Conservation (phyloP, 2,113 vertebrate genomes). For the Cynoglossus semilaevis region DNA sequence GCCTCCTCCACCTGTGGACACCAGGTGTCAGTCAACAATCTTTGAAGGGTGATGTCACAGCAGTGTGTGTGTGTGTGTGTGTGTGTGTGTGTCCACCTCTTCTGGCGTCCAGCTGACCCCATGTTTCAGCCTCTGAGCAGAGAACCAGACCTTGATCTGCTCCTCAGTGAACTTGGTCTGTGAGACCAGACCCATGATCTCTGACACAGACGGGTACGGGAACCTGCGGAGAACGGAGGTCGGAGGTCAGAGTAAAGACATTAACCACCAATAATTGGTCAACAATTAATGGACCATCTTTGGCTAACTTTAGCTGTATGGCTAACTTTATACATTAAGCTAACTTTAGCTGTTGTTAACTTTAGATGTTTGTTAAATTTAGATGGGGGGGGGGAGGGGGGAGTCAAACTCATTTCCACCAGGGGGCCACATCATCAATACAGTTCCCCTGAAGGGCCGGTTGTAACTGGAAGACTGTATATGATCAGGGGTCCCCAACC, state of each 20-base stretch:
- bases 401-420: no score
- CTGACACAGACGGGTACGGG: slow-evolving; percentile 91
- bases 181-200: slow-evolving; percentile 88
- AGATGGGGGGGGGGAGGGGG: no score
- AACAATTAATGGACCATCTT: no score
- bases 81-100: slow-evolving; percentile 71
- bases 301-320: no score
- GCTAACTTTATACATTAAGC: no score
- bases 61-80: neutral
- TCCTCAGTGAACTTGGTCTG: slow-evolving; percentile 97
- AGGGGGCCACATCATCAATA: no score
- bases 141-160: slow-evolving; percentile 99
- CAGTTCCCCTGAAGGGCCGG: no score
- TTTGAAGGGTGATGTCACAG: neutral
- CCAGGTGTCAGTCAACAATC: neutral
- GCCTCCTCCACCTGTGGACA: slow-evolving; percentile 87
- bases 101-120: slow-evolving; percentile 98
- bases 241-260: neutral
- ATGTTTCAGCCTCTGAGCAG: slow-evolving; percentile 94
- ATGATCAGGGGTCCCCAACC: no score
- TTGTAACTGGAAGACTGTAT: no score
- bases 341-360: no score
- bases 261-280: neutral
- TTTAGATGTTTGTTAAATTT: no score
- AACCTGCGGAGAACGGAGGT: slow-evolving; percentile 67